Evolutionary conservation across 2,113 vertebrate species (phyloP), one percentile per base, ranked within the genome.

Genomic region (Rhadina sibilatrix): DNA sequence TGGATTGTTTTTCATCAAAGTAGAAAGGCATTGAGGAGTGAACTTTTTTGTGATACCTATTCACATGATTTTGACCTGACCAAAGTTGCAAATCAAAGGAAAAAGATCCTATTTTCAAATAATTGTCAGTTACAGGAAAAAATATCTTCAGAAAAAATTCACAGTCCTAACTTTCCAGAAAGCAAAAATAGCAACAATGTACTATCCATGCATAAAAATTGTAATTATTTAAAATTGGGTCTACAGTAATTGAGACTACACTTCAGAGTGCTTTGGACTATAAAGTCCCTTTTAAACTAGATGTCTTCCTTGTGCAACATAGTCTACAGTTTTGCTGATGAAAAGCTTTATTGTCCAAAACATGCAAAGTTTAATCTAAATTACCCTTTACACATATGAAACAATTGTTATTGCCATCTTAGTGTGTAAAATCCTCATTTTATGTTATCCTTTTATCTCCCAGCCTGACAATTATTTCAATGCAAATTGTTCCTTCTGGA

Each of bases 401-500:
- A 91, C 97, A 97, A 97, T 94, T 95, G 92, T 95, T 96, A 63
- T 87, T 97, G 83, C 94, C 87, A 87, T 96, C 87, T 97, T 89
- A 92, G 76, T 95, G 56, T 95, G 27, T 93, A 82, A 95, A 97
- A 96, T 93, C 94, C 95, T 98, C 90, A 97, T 97, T 97, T 97
- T 91, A 75, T 96, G 88, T 97, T 97, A 92, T 97, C 90, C 87
- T 98, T 97, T 94, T 97, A 71, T 98, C 97, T 98, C 97, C 96
- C 97, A 99, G 99, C 98, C 99, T 97, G 98, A 99, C 95, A 98
- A 99, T 98, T 99, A 99, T 97, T 99, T 99, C 98, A 99, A 99
- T 98, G 98, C 99, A 98, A 99, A 99, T 98, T 99, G 99, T 97
- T 99, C 99, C 94, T 99, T 99, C 98, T 99, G 99, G 99, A 99